A percentile compares a stretch with the other conserved stretches of the same genome.
Conservation (phyloP, 2,888 invertebrate genomes). For the Thera britannica region DNA sequence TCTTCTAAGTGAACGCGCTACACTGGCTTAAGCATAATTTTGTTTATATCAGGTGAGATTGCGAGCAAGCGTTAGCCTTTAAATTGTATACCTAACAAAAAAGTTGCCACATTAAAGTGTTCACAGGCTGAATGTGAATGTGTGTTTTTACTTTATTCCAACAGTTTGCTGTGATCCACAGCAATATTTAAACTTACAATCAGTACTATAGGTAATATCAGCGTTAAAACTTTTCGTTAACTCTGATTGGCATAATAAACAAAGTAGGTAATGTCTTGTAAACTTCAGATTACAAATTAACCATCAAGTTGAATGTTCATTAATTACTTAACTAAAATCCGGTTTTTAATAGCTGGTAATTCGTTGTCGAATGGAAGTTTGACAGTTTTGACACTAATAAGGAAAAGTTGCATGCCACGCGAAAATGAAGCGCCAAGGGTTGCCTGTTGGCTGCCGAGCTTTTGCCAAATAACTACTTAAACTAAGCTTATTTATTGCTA, state of each 20-base stretch:
- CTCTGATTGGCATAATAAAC: conserved; percentile 4
- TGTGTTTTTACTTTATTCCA: neutral
- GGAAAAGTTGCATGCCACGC: conserved; percentile 57
- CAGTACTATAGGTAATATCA: neutral
- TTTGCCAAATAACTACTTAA: conserved; percentile 28
- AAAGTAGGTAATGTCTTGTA: conserved; percentile 1
- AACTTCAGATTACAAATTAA: conserved; percentile 29
- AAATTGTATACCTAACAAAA: too few species aligned
- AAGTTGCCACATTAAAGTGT: too few species aligned
- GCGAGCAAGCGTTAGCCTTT: too few species aligned
- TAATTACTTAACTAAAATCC: conserved; percentile 44
- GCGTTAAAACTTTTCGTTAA: neutral
- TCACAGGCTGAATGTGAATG: neutral
- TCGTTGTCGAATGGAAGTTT: conserved; percentile 52
- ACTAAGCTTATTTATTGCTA: conserved; percentile 20
- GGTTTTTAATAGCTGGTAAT: conserved; percentile 56
- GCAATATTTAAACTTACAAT: neutral
- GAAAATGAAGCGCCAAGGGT: conserved; percentile 46
- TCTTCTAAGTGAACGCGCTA: too few species aligned
- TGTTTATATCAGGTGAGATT: too few species aligned
- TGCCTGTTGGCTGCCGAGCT: conserved; percentile 35
- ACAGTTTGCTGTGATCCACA: neutral
- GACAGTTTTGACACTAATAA: conserved; percentile 64
- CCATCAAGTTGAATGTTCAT: conserved; percentile 35
- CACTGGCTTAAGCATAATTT: too few species aligned